phyloP scores from a whole-genome alignment of 2,888 invertebrate genomes.

The Flabesymbios commensalis region DNA sequence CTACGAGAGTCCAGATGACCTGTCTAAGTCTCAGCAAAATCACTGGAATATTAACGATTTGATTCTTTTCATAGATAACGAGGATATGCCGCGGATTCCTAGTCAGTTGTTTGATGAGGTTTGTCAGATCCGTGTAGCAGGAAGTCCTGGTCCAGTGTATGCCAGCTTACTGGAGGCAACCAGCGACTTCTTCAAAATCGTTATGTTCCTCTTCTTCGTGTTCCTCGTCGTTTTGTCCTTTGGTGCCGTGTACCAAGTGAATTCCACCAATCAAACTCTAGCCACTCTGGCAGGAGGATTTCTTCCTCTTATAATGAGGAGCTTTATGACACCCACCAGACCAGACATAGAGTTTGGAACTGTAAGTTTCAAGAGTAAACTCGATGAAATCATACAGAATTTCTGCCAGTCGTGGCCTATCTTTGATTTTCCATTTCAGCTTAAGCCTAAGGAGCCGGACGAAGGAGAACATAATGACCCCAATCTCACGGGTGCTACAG shows the following conservation, averaged over 20 bases:
- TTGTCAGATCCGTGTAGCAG: constrained; percentile 54
- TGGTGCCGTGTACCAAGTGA: constrained; percentile 54
- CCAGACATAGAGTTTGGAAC: constrained; percentile 55
- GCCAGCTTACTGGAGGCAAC: constrained; percentile 53
- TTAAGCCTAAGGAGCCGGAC: constrained; percentile 20
- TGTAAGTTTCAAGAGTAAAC: constrained; percentile 57
- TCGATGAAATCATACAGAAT: constrained; percentile 57
- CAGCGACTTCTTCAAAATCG: constrained; percentile 55
- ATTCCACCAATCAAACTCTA: constrained; percentile 57
- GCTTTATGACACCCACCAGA: constrained; percentile 52
- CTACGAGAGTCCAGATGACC: constrained; percentile 35
- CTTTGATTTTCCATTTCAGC: constrained; percentile 48
- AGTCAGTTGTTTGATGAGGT: constrained; percentile 53
- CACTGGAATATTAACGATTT: constrained; percentile 56
- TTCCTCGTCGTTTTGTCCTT: constrained; percentile 60
- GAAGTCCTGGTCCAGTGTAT: constrained; percentile 58
- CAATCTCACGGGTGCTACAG: too few species aligned
- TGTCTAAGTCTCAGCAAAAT: constrained; percentile 25
- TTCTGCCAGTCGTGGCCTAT: constrained; percentile 58
- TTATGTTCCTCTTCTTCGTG: constrained; percentile 55
- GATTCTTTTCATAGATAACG: constrained; percentile 54
- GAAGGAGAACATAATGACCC: constrained; percentile 2
- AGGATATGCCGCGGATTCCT: constrained; percentile 58
- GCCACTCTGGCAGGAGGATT: constrained; percentile 54
- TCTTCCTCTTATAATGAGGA: constrained; percentile 39